phyloP scores from a whole-genome alignment of 1,140 invertebrate genomes.

The Zaprionus kolodkinae region DNA sequence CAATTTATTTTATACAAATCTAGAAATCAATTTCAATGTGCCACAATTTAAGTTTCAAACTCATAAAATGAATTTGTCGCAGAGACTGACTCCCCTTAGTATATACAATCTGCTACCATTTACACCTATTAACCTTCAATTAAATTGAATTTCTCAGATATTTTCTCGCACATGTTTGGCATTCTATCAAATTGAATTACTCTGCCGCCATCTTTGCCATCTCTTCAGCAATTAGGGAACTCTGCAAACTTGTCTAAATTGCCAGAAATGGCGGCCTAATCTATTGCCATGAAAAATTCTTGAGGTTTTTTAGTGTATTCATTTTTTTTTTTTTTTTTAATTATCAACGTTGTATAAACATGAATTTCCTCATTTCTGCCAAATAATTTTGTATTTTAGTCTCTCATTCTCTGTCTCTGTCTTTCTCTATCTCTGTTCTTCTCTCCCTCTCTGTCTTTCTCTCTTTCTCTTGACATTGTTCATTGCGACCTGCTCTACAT shows the following conservation, averaged over 20 bases:
- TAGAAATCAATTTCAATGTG: conserved; percentile 25
- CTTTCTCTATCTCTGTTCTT: conserved; percentile 6
- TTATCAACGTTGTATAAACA: conserved; percentile 26
- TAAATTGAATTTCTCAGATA: conserved; percentile 29
- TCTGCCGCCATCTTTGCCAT: not conserved
- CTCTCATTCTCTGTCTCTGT: not conserved
- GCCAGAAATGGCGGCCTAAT: not conserved
- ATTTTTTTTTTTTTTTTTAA: not conserved
- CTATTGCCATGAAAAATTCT: not conserved
- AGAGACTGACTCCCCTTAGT: not conserved
- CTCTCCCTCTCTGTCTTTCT: not conserved
- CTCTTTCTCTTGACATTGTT: conserved; percentile 25
- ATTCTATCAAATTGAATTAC: conserved; percentile 25
- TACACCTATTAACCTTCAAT: conserved; percentile 63
- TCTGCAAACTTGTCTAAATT: not conserved
- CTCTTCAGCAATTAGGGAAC: conserved; percentile 1
- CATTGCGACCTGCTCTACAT: conserved; percentile 26
- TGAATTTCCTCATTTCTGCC: conserved; percentile 44
- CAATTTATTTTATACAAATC: conserved; percentile 26
- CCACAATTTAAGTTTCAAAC: not conserved
- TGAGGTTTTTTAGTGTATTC: conserved; percentile 1
- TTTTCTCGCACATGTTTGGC: conserved; percentile 18
- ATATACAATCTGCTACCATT: conserved; percentile 16
- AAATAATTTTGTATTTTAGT: conserved; percentile 18
- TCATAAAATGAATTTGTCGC: conserved; percentile 5